These are phyloP conservation scores for Chaenogobius annularis DNA, from an alignment of 2,113 vertebrate genomes.

Conservation along the genomic window DNA sequence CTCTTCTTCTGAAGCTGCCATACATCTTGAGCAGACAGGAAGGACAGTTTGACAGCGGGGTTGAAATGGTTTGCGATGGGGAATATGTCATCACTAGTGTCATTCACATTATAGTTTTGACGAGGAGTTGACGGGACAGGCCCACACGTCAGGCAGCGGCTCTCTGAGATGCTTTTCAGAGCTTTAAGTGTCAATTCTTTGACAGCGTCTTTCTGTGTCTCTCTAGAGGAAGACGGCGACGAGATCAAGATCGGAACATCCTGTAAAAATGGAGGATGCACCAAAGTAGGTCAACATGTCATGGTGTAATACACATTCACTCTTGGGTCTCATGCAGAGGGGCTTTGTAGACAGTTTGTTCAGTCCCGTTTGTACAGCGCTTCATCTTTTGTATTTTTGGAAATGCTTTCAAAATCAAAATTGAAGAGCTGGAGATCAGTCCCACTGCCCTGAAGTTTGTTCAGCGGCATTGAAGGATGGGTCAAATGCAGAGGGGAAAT, in stretches of 20 bases:
- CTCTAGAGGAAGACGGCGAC: slow-evolving; percentile 86
- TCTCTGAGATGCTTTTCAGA: slow-evolving; percentile 27
- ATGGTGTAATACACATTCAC: not conserved
- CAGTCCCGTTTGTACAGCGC: not conserved
- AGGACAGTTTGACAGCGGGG: slow-evolving; percentile 48
- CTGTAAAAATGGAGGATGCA: slow-evolving; percentile 94
- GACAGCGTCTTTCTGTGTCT: slow-evolving; percentile 9
- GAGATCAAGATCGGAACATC: slow-evolving; percentile 90
- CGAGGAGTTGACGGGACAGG: slow-evolving; percentile 30
- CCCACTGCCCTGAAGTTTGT: too few relatives aligned
- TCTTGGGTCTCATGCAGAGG: not conserved
- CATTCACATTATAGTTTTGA: slow-evolving; percentile 37
- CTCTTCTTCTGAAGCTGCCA: not conserved
- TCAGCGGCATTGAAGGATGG: too few relatives aligned
- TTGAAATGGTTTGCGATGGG: slow-evolving; percentile 45
- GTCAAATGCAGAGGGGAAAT: too few relatives aligned
- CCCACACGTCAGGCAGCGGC: slow-evolving; percentile 10
- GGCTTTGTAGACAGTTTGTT: not conserved
- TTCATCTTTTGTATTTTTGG: not conserved
- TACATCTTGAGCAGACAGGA: slow-evolving; percentile 17
- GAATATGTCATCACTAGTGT: slow-evolving; percentile 31
- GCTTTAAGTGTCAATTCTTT: not conserved
- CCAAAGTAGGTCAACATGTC: slow-evolving; percentile 79
- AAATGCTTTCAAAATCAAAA: not conserved
- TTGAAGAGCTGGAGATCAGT: not conserved